Base-by-base conservation (phyloP, 2,888 invertebrate genomes). In the Yponomeuta plumbellus region DNA sequence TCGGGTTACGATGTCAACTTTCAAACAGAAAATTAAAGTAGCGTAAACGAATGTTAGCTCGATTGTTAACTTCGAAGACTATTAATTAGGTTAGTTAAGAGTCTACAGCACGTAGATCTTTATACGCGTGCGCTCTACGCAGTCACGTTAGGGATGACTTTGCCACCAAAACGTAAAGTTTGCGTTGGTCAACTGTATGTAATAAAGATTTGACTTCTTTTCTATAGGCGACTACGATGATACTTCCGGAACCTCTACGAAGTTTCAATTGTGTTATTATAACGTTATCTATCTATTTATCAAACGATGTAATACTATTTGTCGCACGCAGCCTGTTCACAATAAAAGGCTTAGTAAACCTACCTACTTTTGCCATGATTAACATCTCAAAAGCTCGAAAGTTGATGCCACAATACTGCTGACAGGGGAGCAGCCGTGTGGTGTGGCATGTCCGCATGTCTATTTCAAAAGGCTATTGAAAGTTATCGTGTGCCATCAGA, bases 1-100 rank as follows among this genome's bases (percentile, higher is more conserved):
- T 65, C 65, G 13, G 59, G 65, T 65, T 65, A 59, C 65, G 21
- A 22, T 65, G 65, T 57, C 65, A 65, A 65, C 57, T 65, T 65
- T 52, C 17, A n/a, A 65, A 57, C n/a, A 57, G 23, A 56, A 65
- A 65, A 57, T n/a, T 23, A 62, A 65, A 26, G 52, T 23, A 62
- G 62, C 62, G 39, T 63, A 65, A 64, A 52, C 21, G 23, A 26
- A 22, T 64, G 64, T 64, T 64, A 34, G 34, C 34, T 34, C 34
- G 34, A 34, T 34, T 34, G 34, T 62, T 62, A 13, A 17, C 17
- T 17, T 52, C 44, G 17, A 17, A 52, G 13, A 13, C 44, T 11
- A 22, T 59, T 21, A 21, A 59, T 22, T 59, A 8, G 34, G 1
- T 8, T 34, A 34, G n/a, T n/a, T n/a, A n/a, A n/a, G 8, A 34